Evolutionary conservation across 2,888 invertebrate genomes (phyloP), one percentile per base, ranked within the genome.

Genomic region (Heterodera filipjevi): DNA sequence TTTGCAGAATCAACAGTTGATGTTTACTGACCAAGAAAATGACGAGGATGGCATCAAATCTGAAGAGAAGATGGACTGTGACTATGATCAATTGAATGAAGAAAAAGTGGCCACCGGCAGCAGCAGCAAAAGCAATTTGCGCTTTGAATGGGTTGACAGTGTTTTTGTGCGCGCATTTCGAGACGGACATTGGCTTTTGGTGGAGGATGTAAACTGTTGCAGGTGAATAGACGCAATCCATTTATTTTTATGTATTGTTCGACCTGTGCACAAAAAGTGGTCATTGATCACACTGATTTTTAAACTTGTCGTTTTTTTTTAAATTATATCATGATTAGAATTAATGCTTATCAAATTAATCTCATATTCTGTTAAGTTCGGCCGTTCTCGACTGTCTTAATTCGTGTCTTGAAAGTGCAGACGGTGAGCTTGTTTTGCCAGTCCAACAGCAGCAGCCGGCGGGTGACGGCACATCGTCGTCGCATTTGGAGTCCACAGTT

Each of bases 341-440:
- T n/a, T n/a, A n/a, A n/a, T n/a, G n/a, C n/a, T n/a, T n/a, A n/a
- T n/a, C n/a, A n/a, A n/a, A n/a, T n/a, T n/a, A 59, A 1, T 27
- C 5, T 30, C 6, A 27, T 32, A 33, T 27, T 71, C 44, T 39
- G 19, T 87, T 72, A 85, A 92, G 96, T 84, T 93, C 98, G 0
- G 97, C 99, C 14, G 96, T 99, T 16, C 91, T 99, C 85, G 99
- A 99, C 90, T 93, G 99, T 83, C 91, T 99, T 27, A 99, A 99
- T 91, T 94, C 94, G 0, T 92, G 99, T 14, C 92, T 99, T 86
- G 99, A 99, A 91, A 95, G 95, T 0, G 44, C 19, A 2, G 93
- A 93, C 84, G 99, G 99, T 0, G 93, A 93, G 1, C 91, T 99
- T 8, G 93, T 93, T 77, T 93, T 99, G 79, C 94, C 95, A 2